Evolutionary conservation across 2,113 vertebrate species (phyloP), one percentile per base, ranked within the genome.

Genomic region (Notothenia rossii): DNA sequence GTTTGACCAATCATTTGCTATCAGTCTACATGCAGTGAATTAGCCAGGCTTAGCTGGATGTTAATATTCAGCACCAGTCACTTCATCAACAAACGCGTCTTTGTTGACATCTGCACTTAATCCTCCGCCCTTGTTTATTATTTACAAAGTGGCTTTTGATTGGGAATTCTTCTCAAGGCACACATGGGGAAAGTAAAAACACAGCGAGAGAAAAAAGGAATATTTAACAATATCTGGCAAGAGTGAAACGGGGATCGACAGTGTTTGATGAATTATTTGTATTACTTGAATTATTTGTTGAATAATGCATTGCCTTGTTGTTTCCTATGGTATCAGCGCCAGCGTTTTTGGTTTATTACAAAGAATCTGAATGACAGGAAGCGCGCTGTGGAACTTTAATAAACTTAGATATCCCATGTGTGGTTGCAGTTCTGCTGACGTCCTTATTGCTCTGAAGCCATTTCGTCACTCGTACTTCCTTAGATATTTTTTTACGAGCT

Each of bases 101-200:
- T 86, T 91, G 90, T 90, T 74, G 85, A 90, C 85, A 89, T 89
- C 81, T 86, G 82, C 90, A 75, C 79, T 59, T 77, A 81, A 83
- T 83, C 90, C 74, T 77, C 59, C 36, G 15, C 46, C 71, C 72
- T 72, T 53, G 72, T 77, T 84, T 75, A 53, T 66, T 43, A 78
- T 69, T 66, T 72, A 90, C 82, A 89, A 81, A 81, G 86, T 77
- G 73, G 51, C 86, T 77, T 88, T 82, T 89, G 84, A 84, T 79
- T 68, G 67, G 10, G 64, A 81, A 61, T 73, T 17, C 62, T 59
- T 78, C 59, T 75, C 10, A 86, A 63, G 51, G 50, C 54, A 17
- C 61, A 70, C 60, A 50, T 6, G 55, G 45, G 36, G 11, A 64
- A 51, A 85, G 48, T 14, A 18, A 72, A 82, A 75, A 66, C 48